Base-by-base conservation (phyloP, 2,888 invertebrate species). In the Parascotia fuliginaria region DNA sequence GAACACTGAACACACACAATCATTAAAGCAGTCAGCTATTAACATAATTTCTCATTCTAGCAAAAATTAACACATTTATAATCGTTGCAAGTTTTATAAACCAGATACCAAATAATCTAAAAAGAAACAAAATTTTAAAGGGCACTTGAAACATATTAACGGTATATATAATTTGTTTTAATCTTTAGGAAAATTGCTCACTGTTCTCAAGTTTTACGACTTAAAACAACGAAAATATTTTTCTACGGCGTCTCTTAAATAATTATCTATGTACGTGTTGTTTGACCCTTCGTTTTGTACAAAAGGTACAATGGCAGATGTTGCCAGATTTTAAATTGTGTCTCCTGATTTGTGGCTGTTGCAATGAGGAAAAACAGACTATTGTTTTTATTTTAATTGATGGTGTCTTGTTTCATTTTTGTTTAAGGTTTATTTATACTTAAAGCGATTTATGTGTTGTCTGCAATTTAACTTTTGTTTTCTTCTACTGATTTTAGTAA, bases 221-320 rank as follows among this genome's bases (percentile, higher is more conserved):
- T 51, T n/a, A 40, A 62, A 70, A 73, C 78, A 77, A 76, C 52
- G 59, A 65, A 75, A 79, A 75, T 73, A 70, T 63, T 72, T 73
- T 63, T 65, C 53, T 60, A 66, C 54, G 66, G 75, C 70, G 70
- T 69, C 77, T 75, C 74, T 78, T 80, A 84, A 87, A 89, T 86
- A 88, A 89, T 90, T 88, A 88, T 80, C 82, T 86, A 87, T 87
- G 87, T 89, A 87, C 87, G 87, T 89, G 89, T 77, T 69, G 64
- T 69, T 75, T 81, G 85, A 85, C 88, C 88, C 52, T 80, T 80
- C 79, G 71, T 77, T 81, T 75, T 79, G 75, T 75, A 55, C 65
- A 64, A 65, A 75, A 75, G 75, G 69, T 79, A 70, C 39, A n/a
- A n/a, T n/a, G 31, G 36, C 9, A 5, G 11, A 36, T 58, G 56